phyloP scores from a whole-genome alignment of 1,140 invertebrate genomes.

The Trissolcus basalis region DNA sequence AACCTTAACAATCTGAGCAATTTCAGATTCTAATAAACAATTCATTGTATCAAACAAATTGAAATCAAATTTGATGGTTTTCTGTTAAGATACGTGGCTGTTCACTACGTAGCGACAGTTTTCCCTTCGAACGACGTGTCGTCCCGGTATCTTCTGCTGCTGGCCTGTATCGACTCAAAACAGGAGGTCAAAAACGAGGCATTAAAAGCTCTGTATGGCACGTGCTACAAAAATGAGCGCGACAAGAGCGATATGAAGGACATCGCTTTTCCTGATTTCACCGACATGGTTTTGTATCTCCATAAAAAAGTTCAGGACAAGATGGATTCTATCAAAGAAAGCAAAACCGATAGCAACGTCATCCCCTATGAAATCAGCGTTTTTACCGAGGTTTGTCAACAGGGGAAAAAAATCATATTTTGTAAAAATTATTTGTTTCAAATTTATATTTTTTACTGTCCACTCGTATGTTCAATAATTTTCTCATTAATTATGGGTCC shows the following conservation, averaged over 20 bases:
- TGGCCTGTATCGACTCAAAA: constrained; percentile 90
- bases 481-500: constrained; percentile 91
- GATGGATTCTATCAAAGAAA: constrained; percentile 76
- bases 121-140: constrained; percentile 88
- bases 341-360: constrained; percentile 76
- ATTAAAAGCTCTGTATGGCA: constrained; percentile 82
- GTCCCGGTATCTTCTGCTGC: constrained; percentile 88
- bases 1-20: too few species aligned
- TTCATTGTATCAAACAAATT: too few species aligned
- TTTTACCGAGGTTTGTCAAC: constrained; percentile 74
- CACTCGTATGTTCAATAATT: constrained; percentile 87
- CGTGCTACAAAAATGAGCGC: constrained; percentile 75
- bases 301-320: constrained; percentile 80
- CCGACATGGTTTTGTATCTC: constrained; percentile 80
- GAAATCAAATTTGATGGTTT: too few species aligned
- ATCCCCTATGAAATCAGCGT: constrained; percentile 77
- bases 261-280: constrained; percentile 76
- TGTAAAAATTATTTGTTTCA: too few species aligned
- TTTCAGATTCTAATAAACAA: too few species aligned
- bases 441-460: constrained; percentile 81
- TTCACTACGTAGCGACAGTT: constrained; percentile 87
- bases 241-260: constrained; percentile 64
- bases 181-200: constrained; percentile 86
- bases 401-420: neutral
- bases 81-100: constrained; percentile 85